These are phyloP conservation scores for Acanthisitta chloris DNA, from an alignment of 2,113 vertebrate species.

Conservation along the genomic window DNA sequence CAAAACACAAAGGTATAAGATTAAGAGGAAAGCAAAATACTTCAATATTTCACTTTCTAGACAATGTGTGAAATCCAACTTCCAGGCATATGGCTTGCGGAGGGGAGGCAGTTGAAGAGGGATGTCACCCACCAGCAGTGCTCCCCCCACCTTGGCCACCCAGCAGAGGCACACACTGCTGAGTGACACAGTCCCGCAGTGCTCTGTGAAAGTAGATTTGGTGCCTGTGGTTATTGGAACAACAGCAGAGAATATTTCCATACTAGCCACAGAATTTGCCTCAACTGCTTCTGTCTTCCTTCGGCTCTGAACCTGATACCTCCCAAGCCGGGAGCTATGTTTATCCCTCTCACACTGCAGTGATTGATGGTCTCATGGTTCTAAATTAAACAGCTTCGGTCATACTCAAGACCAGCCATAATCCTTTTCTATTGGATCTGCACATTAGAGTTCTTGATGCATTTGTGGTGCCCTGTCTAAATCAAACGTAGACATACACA, in stretches of 20 bases:
- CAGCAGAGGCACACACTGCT: neutral
- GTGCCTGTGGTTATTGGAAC: neutral
- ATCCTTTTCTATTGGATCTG: neutral
- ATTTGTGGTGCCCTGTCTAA: neutral
- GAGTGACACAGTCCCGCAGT: neutral
- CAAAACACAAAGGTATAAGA: neutral
- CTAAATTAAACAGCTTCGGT: slow-evolving; percentile 26
- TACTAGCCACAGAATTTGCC: neutral
- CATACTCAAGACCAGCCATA: neutral
- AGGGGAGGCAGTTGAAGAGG: neutral
- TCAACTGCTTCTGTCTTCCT: neutral
- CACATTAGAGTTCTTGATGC: neutral
- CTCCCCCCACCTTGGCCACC: rapidly evolving
- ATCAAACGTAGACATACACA: neutral
- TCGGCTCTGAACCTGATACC: neutral
- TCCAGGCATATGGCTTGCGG: rapidly evolving
- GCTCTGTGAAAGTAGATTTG: neutral
- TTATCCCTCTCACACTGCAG: neutral
- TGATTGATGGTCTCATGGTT: neutral
- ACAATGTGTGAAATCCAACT: neutral
- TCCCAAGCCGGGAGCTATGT: neutral
- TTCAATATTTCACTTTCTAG: neutral
- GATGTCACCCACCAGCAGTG: rapidly evolving
- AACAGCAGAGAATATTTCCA: neutral
- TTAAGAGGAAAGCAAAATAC: neutral